phyloP scores from a whole-genome alignment of 2,113 vertebrate genomes.

The Gymnarchus niloticus region DNA sequence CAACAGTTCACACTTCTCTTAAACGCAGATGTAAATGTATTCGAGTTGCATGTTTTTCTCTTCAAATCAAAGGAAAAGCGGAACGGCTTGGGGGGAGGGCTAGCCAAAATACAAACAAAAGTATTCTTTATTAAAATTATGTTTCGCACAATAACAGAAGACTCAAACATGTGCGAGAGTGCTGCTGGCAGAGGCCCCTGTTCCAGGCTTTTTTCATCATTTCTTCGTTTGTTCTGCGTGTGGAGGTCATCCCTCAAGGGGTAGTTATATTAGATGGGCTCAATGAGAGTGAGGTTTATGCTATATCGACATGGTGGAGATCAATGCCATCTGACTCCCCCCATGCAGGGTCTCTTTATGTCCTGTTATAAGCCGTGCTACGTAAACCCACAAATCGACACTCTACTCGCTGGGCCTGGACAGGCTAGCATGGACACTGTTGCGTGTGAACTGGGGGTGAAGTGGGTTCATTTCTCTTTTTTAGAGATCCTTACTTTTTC shows the following conservation, averaged over 20 bases:
- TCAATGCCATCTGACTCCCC: conserved; percentile 5
- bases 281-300: not conserved
- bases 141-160: not conserved
- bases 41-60: too few species aligned
- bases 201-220: not conserved
- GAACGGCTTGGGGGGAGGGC: too few species aligned
- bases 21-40: too few species aligned
- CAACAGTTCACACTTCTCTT: not conserved
- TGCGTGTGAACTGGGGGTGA: not conserved
- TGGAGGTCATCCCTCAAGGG: not conserved
- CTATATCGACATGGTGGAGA: conserved; percentile 14
- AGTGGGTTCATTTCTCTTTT: not conserved
- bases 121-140: not conserved
- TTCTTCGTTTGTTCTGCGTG: not conserved
- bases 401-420: not conserved
- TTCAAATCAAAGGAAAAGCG: too few species aligned
- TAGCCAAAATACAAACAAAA: not conserved
- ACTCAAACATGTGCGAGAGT: not conserved
- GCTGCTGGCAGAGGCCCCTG: too few species aligned
- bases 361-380: not conserved
- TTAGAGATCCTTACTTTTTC: not conserved
- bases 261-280: not conserved
- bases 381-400: not conserved
- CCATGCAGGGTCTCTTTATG: conserved; percentile 2
- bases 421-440: not conserved